Evolutionary conservation across 2,113 vertebrate species (phyloP).

Genomic region (Sprattus sprattus): DNA sequence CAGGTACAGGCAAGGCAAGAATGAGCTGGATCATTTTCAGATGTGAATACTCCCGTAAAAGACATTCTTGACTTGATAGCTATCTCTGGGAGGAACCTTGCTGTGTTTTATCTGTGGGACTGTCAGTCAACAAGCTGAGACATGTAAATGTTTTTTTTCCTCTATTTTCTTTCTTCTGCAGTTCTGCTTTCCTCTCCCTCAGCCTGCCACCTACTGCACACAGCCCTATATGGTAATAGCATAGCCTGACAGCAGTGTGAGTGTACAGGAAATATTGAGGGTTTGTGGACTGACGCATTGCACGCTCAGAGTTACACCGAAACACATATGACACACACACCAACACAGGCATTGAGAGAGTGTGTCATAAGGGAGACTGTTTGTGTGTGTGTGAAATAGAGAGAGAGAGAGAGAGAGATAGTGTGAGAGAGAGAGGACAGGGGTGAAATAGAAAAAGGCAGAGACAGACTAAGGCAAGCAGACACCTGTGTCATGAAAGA

Average conservation of each 20-base stretch:
- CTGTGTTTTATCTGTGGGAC: constrained; percentile 35
- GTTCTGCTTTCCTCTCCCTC: constrained; percentile 59
- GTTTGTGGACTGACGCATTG: constrained; percentile 15
- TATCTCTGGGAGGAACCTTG: constrained; percentile 38
- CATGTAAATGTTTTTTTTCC: constrained; percentile 50
- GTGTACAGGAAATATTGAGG: constrained; percentile 62
- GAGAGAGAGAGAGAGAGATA: not conserved
- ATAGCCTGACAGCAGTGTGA: constrained; percentile 32
- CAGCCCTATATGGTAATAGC: constrained; percentile 70
- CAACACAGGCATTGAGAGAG: not conserved
- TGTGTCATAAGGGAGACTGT: not conserved
- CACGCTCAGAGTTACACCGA: constrained; percentile 22
- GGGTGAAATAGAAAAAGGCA: not conserved
- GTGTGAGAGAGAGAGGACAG: not conserved
- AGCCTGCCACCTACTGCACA: constrained; percentile 37
- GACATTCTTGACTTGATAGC: constrained; percentile 24
- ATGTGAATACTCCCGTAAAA: constrained; percentile 32
- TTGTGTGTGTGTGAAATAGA: not conserved
- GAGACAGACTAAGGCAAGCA: not conserved
- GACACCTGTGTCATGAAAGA: not conserved
- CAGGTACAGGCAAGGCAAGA: constrained; percentile 52
- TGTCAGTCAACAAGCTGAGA: constrained; percentile 55
- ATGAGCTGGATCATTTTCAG: not conserved
- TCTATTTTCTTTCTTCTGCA: constrained; percentile 19
- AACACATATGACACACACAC: not conserved